A percentile compares a stretch with the other conserved stretches of the same genome.
Conservation (phyloP, 2,797 vertebrate species). For the Amblyraja radiata region DNA sequence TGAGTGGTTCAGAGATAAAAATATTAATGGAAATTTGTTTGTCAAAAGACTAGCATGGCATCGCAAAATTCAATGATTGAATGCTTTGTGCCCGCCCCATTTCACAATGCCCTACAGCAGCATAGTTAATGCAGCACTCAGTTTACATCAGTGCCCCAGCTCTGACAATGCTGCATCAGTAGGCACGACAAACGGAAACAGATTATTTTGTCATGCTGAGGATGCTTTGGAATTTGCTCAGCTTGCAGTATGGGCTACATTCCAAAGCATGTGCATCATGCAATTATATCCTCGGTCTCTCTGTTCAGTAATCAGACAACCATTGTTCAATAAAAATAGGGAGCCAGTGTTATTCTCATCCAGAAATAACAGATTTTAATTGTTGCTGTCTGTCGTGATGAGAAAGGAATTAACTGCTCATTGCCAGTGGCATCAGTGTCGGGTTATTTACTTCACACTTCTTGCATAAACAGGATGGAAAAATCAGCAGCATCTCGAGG, state of each 20-base stretch:
- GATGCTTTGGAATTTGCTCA: constrained; percentile 5
- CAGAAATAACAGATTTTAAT: background rate
- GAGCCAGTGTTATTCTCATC: background rate
- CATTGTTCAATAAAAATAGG: background rate
- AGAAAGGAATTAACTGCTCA: background rate
- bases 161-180: background rate
- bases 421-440: background rate
- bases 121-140: background rate
- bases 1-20: background rate
- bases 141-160: background rate
- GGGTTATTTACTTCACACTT: background rate
- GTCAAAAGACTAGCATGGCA: background rate
- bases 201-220: background rate
- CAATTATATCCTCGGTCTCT: background rate
- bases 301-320: background rate
- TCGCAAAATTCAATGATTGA: background rate
- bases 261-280: background rate
- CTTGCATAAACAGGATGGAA: background rate
- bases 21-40: background rate
- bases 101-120: background rate
- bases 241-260: background rate
- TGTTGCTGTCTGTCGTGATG: background rate
- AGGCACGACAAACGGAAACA: background rate
- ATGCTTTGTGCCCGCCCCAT: background rate
- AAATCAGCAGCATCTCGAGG: background rate